Evolutionary conservation across 1,140 invertebrate species (phyloP), one percentile per base, ranked within the genome.

Genomic region (Goniozus legneri): DNA sequence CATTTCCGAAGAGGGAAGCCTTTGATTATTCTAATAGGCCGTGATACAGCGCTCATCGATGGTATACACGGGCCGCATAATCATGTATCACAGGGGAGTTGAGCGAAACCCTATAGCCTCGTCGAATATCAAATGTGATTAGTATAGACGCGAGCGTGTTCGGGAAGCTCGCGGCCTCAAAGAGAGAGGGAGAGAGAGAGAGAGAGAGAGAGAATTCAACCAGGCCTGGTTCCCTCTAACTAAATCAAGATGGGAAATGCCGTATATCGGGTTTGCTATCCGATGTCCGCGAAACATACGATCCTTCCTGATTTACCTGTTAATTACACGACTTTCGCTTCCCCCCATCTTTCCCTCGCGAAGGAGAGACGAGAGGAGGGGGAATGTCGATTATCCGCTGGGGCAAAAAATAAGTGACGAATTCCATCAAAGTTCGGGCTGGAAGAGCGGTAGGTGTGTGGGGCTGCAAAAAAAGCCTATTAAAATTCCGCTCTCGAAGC

Each of bases 41-140:
- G n/a, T n/a, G n/a, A n/a, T n/a, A 15, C 32, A 18, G 8, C 12
- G 10, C 40, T 18, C 20, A 15, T 22, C n/a, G n/a, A n/a, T n/a
- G n/a, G n/a, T n/a, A n/a, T n/a, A n/a, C n/a, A 39, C 39, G 20
- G 27, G 24, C 27, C 37, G 48, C 39, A 14, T 34, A 19, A 43
- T 48, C 47, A 50, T 35, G 38, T 30, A 50, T n/a, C 37, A n/a
- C n/a, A 56, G 27, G 34, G n/a, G 38, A 60, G 35, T 18, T 37
- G 24, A 37, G 37, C 31, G 58, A 54, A 56, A 63, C 51, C 54
- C 57, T 49, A 57, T 59, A 61, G 38, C 42, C 27, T 27, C 37
- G 44, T 58, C 52, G 51, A 54, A 55, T 60, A 50, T 57, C 49
- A 51, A 54, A 44, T 47, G 55, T 53, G 44, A 58, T 58, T 58